A percentile compares a stretch with the other conserved stretches of the same genome.
phyloP scores from a whole-genome alignment of 2,797 vertebrate species.

The Pseudochirops cupreus region DNA sequence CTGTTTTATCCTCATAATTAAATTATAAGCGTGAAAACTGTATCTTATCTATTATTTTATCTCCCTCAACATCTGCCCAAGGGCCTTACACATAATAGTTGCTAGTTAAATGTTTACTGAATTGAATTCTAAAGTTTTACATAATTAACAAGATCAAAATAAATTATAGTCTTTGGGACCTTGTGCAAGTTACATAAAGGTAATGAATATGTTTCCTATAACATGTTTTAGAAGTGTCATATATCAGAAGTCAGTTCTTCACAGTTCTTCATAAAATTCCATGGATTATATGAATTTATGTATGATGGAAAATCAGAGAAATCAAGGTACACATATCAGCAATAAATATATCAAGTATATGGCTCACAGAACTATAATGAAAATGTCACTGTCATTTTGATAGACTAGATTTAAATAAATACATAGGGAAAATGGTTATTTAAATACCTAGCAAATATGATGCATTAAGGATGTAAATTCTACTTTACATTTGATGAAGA shows the following conservation, averaged over 20 bases:
- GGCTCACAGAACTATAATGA: slow-evolving; percentile 50
- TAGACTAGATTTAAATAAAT: slow-evolving; percentile 58
- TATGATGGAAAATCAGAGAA: slow-evolving; percentile 39
- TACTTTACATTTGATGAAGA: slow-evolving; percentile 57
- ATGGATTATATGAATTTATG: slow-evolving; percentile 38
- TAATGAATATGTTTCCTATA: slow-evolving; percentile 37
- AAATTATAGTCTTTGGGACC: slow-evolving; percentile 51
- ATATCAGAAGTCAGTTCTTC: slow-evolving; percentile 46
- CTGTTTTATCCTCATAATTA: background rate
- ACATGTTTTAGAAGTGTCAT: slow-evolving; percentile 10
- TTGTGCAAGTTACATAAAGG: slow-evolving; percentile 41
- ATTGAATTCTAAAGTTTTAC: slow-evolving; percentile 47
- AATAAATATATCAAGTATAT: slow-evolving; percentile 56
- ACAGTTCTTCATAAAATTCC: slow-evolving; percentile 36
- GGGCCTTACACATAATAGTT: background rate
- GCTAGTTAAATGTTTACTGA: background rate
- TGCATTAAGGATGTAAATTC: slow-evolving; percentile 48
- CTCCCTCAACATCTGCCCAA: background rate
- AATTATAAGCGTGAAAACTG: background rate
- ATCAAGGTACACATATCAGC: slow-evolving; percentile 25
- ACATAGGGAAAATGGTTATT: slow-evolving; percentile 32
- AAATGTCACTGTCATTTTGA: slow-evolving; percentile 57
- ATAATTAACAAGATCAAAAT: slow-evolving; percentile 42
- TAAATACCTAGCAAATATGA: slow-evolving; percentile 34
- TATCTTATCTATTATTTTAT: background rate